Base-by-base conservation (phyloP, 2,888 invertebrate genomes). In the Lordiphosa fenestrarum region DNA sequence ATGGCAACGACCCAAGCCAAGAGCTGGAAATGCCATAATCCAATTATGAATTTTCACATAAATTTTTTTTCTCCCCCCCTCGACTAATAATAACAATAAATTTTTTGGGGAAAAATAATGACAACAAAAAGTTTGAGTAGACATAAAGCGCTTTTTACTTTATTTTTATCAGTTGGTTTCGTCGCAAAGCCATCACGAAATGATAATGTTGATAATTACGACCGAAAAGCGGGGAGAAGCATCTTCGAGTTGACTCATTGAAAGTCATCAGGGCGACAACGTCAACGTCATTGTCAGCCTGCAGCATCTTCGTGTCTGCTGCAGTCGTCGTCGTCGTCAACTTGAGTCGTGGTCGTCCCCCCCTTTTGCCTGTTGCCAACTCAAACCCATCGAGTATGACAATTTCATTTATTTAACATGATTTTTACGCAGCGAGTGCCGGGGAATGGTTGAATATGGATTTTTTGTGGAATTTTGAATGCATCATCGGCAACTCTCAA, bases 11-110 rank as follows among this genome's bases (percentile, higher is more conserved):
- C 82, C 76, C 84, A 66, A 41, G 62, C 53, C 62, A 56, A 78
- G 58, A 80, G 54, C 76, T 72, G 53, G 66, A 67, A 81, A 74
- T 73, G 78, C 84, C 84, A 85, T 85, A 85, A 77, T 77, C 84
- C 81, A 77, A 85, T 85, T 83, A 77, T 77, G 85, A 83, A 72
- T 77, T 77, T 77, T 85, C 85, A 80, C 77, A 77, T 77, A 71
- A 83, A 85, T 77, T 85, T 74, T 48, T 48, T 61, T 41, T 63
- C 15, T 4, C 23, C 40, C 61, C 40, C 50, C 42, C 58, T 52
- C 50, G 52, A 60, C 75, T 64, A 80, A 85, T 69, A 77, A 85
- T 80, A 83, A 85, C 64, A 77, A 77, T 77, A 85, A 80, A 77
- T 77, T 83, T 19, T 73, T 53, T 68, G 71, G 10, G 19, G 19